Conservation (phyloP, 2,888 invertebrate species). For the Camptogramma bilineatum region DNA sequence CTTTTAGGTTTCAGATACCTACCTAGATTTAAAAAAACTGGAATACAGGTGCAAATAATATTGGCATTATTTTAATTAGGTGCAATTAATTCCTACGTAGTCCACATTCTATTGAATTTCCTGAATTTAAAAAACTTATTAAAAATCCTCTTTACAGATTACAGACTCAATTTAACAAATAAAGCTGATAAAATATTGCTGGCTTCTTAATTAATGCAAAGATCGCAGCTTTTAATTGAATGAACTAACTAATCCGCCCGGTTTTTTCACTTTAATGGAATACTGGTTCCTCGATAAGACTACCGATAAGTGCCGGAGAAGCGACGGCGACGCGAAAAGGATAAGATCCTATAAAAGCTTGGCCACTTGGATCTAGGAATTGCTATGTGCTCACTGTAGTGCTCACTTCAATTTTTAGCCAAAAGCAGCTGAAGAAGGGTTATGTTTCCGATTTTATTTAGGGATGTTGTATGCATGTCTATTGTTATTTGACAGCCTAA, state of each 20-base stretch:
- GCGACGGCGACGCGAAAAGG: slow-evolving; percentile 48
- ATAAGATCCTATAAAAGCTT: slow-evolving; percentile 51
- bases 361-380: slow-evolving; percentile 40
- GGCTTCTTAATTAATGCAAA: slow-evolving; percentile 2
- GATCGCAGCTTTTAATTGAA: slow-evolving; percentile 19
- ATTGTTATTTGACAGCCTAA: too few species aligned
- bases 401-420: slow-evolving; percentile 5
- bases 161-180: neutral
- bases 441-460: too few species aligned
- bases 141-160: neutral
- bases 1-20: too few species aligned
- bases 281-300: slow-evolving; percentile 43
- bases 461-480: too few species aligned
- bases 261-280: slow-evolving; percentile 19
- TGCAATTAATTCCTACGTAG: neutral
- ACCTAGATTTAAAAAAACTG: too few species aligned
- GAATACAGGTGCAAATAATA: too few species aligned
- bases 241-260: slow-evolving; percentile 13
- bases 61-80: too few species aligned
- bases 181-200: slow-evolving; percentile 1
- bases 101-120: neutral
- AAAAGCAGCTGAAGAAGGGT: too few species aligned
- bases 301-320: slow-evolving; percentile 45
- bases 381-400: slow-evolving; percentile 24
- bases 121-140: neutral